These are phyloP conservation scores for Leistus spinibarbis DNA, from an alignment of 2,888 invertebrate genomes.

Conservation along the genomic window DNA sequence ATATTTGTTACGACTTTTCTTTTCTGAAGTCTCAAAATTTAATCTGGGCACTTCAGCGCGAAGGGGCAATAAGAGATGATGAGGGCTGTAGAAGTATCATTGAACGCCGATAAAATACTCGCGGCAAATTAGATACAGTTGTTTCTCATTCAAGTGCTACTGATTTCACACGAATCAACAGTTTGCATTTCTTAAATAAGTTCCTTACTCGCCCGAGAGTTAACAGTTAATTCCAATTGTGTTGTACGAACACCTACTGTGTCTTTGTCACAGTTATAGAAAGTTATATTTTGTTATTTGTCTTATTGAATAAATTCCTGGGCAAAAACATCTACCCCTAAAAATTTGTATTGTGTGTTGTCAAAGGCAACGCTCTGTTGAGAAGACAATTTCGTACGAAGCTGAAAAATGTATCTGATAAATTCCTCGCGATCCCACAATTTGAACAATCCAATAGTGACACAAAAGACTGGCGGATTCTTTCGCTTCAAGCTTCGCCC, in stretches of 20 bases:
- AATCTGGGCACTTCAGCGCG: conserved; percentile 32
- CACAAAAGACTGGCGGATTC: conserved; percentile 35
- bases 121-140: conserved; percentile 27
- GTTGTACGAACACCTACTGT: no score
- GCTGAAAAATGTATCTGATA: conserved; percentile 38
- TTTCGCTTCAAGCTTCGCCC: conserved; percentile 19
- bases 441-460: conserved; percentile 35
- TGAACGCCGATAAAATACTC: conserved; percentile 34
- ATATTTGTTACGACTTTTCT: conserved; percentile 40
- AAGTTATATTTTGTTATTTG: no score
- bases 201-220: no score
- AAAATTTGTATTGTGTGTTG: neutral
- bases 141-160: conserved; percentile 33
- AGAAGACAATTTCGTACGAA: conserved; percentile 17
- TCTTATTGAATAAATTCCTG: neutral
- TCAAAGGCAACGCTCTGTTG: neutral
- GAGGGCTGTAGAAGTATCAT: conserved; percentile 30
- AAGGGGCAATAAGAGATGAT: conserved; percentile 32
- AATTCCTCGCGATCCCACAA: conserved; percentile 34
- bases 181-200: neutral
- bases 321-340: neutral
- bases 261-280: no score
- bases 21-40: conserved; percentile 38
- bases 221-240: no score
- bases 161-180: conserved; percentile 33